Percentiles rank a stretch among this genome's conserved stretches.
Evolutionary conservation across 2,888 invertebrate species (phyloP).

Genomic region (Eupithecia abbreviata): DNA sequence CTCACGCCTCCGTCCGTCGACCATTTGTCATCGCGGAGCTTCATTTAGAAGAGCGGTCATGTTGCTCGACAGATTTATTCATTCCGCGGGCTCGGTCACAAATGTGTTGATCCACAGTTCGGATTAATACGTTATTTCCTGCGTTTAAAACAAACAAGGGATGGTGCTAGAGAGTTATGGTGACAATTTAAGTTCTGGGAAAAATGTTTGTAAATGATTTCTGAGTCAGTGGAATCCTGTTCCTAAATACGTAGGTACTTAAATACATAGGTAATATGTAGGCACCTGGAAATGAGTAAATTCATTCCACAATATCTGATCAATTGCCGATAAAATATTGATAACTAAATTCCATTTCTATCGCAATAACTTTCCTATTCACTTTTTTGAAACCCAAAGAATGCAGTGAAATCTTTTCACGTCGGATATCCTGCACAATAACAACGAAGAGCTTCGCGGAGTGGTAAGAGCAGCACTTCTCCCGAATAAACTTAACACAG

Average conservation of each 20-base stretch:
- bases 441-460: conserved; percentile 15
- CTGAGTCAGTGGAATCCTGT: neutral
- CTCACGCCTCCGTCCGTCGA: conserved; percentile 41
- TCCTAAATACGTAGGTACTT: neutral
- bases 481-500: neutral
- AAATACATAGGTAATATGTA: neutral
- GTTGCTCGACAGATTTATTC: conserved; percentile 50
- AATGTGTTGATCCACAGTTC: conserved; percentile 43
- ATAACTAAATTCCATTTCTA: neutral
- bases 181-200: conserved; percentile 13
- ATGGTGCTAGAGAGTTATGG: conserved; percentile 21
- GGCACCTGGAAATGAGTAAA: neutral
- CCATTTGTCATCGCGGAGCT: conserved; percentile 74
- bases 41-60: conserved; percentile 67
- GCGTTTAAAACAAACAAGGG: conserved; percentile 20
- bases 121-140: conserved; percentile 38
- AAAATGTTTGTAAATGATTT: neutral
- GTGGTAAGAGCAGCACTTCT: neutral
- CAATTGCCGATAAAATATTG: neutral
- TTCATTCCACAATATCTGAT: neutral
- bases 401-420: conserved; percentile 25
- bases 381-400: conserved; percentile 10
- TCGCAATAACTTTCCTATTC: neutral
- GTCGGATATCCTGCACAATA: conserved; percentile 26
- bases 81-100: conserved; percentile 43